Percentiles rank a stretch among this genome's conserved stretches.
These are phyloP conservation scores for Barbus barbus DNA, from an alignment of 2,113 vertebrate species.

Conservation along the genomic window DNA sequence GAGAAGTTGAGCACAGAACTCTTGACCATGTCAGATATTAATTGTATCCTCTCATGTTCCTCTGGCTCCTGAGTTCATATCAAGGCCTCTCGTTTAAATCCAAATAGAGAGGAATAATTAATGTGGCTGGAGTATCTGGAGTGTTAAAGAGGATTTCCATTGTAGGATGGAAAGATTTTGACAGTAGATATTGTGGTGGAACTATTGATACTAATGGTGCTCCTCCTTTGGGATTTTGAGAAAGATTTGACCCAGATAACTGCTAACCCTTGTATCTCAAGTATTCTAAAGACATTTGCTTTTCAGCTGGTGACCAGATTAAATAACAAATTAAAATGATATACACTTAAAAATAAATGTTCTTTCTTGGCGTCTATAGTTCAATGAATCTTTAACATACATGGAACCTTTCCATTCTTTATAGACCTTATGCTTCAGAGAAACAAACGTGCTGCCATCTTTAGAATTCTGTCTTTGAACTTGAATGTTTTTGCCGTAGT, in stretches of 20 bases:
- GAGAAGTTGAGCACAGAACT: conserved; percentile 71
- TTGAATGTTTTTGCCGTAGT: too few relatives aligned
- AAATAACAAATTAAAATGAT: neutral
- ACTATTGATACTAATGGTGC: neutral
- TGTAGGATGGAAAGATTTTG: neutral
- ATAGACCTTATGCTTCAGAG: too few relatives aligned
- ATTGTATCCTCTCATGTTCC: conserved; percentile 70
- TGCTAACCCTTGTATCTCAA: too few relatives aligned
- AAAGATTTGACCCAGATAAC: neutral
- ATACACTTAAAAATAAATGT: neutral
- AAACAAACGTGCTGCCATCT: too few relatives aligned
- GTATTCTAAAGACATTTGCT: neutral
- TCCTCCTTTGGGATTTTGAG: neutral
- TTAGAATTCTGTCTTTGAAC: too few relatives aligned
- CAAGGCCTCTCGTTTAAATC: conserved; percentile 24
- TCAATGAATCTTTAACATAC: too few relatives aligned
- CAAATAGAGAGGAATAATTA: conserved; percentile 15
- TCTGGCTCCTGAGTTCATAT: conserved; percentile 13
- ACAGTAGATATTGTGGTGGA: neutral
- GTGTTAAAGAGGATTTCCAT: neutral
- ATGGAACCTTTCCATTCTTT: too few relatives aligned
- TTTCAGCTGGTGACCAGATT: neutral
- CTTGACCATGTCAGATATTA: conserved; percentile 72
- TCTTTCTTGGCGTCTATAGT: too few relatives aligned
- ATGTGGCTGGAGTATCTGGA: conserved; percentile 1